Percentiles rank a stretch among this genome's conserved stretches.
These are phyloP conservation scores for Volucella inanis DNA, from an alignment of 2,888 invertebrate genomes.

Conservation along the genomic window DNA sequence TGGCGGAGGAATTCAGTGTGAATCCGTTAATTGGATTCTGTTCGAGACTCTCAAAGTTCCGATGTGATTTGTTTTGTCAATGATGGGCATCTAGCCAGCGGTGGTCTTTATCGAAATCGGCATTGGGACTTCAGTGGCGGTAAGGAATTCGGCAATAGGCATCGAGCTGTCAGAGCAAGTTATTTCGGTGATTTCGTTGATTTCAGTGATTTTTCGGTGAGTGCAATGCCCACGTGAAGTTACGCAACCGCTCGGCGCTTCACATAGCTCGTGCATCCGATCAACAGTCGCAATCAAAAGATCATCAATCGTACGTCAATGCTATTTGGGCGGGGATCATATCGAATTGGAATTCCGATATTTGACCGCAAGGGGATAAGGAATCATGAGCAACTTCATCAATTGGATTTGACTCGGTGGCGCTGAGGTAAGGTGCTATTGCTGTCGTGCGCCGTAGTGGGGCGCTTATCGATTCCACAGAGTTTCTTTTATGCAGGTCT, in stretches of 20 bases:
- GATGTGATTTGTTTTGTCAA: slow-evolving; percentile 28
- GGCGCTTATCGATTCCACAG: slow-evolving; percentile 29
- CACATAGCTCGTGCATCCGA: slow-evolving; percentile 12
- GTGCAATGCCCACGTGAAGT: slow-evolving; percentile 58
- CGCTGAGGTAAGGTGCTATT: slow-evolving; percentile 51
- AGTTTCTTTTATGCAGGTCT: slow-evolving; percentile 6
- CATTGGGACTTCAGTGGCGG: slow-evolving; percentile 59
- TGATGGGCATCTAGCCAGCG: slow-evolving; percentile 49
- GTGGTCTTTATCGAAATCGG: not conserved
- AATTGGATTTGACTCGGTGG: slow-evolving; percentile 70
- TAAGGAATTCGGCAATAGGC: slow-evolving; percentile 68
- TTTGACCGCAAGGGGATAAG: slow-evolving; percentile 27
- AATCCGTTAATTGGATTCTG: slow-evolving; percentile 74
- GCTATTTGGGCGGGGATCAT: slow-evolving; percentile 61
- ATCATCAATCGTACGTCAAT: slow-evolving; percentile 70
- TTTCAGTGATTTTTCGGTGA: slow-evolving; percentile 17
- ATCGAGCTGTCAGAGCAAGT: slow-evolving; percentile 64
- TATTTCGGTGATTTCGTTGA: slow-evolving; percentile 60
- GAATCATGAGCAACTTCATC: slow-evolving; percentile 67
- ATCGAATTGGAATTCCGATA: slow-evolving; percentile 65
- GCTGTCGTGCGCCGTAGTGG: slow-evolving; percentile 50
- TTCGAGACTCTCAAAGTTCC: slow-evolving; percentile 57
- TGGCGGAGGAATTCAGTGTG: slow-evolving; percentile 64
- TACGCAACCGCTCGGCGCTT: slow-evolving; percentile 60
- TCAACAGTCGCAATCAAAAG: slow-evolving; percentile 62